phyloP scores from a whole-genome alignment of 2,888 invertebrate species.

The Dorcus hopei region DNA sequence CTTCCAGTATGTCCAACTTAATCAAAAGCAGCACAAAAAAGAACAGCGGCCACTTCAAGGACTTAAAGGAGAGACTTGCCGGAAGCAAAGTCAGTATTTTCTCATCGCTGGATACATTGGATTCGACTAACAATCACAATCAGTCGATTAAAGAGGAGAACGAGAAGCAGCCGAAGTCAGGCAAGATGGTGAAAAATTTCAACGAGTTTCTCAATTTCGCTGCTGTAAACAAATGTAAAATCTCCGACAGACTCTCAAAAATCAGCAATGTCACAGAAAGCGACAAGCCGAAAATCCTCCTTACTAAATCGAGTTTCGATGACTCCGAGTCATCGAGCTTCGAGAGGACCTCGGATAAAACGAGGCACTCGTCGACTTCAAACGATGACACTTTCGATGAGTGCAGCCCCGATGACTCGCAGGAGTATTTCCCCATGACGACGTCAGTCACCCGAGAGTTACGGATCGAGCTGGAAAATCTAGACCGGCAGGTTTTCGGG shows the following conservation, averaged over 20 bases:
- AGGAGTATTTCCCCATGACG: constrained; percentile 83
- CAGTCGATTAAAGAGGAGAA: constrained; percentile 37
- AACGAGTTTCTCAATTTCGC: constrained; percentile 83
- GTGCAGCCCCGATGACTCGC: constrained; percentile 75
- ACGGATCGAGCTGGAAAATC: constrained; percentile 75
- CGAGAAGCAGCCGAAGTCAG: constrained; percentile 15
- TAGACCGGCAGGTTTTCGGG: constrained; percentile 82
- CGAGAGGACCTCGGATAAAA: constrained; percentile 35
- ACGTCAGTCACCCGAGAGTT: constrained; percentile 83
- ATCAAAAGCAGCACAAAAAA: constrained; percentile 42
- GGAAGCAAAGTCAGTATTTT: constrained; percentile 54
- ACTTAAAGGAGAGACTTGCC: constrained; percentile 55
- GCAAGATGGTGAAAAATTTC: constrained; percentile 67
- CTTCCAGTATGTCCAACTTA: constrained; percentile 48
- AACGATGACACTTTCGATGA: constrained; percentile 53
- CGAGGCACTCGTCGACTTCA: constrained; percentile 41
- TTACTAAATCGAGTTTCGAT: constrained; percentile 51
- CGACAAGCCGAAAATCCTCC: constrained; percentile 50
- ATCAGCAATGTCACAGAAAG: constrained; percentile 14
- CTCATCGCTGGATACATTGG: constrained; percentile 59
- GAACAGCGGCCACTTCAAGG: constrained; percentile 53
- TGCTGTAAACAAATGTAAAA: constrained; percentile 61
- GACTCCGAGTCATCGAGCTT: constrained; percentile 52
- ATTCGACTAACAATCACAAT: constrained; percentile 40
- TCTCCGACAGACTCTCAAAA: constrained; percentile 42